Conservation (phyloP, 2,797 vertebrate species). For the Sebastes miniatus region DNA sequence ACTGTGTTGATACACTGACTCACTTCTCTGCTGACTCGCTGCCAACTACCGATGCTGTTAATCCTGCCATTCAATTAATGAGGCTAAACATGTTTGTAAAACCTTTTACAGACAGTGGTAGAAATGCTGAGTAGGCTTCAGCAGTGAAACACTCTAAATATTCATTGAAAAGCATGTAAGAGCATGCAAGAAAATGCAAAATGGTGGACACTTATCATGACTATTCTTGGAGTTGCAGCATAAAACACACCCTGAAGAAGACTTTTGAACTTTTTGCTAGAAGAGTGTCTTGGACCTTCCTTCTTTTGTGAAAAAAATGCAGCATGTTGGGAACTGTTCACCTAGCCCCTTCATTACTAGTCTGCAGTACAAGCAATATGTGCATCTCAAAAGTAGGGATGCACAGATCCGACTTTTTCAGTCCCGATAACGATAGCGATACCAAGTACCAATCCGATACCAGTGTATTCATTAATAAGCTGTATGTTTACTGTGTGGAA, state of each 20-base stretch:
- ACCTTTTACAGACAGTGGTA: neutral
- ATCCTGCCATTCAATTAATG: neutral
- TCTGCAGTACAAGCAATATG: neutral
- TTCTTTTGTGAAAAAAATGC: neutral
- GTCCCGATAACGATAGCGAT: no score
- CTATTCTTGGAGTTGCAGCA: neutral
- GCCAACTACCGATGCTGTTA: neutral
- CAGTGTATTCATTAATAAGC: no score
- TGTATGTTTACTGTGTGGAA: no score
- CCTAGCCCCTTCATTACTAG: neutral
- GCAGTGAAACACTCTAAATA: neutral
- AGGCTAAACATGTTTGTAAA: neutral
- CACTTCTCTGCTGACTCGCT: neutral
- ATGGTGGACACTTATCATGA: neutral
- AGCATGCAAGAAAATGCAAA: neutral
- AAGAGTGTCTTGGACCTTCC: no score
- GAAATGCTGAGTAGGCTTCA: neutral
- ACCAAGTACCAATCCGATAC: no score
- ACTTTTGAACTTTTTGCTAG: no score
- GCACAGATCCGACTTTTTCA: no score
- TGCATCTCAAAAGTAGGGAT: neutral
- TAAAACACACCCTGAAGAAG: neutral
- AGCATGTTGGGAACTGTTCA: neutral
- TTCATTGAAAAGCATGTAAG: neutral
- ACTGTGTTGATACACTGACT: slow-evolving; percentile 12